Evolutionary conservation across 2,888 invertebrate genomes (phyloP), one percentile per base, ranked within the genome.

Genomic region (Heliconius sara): DNA sequence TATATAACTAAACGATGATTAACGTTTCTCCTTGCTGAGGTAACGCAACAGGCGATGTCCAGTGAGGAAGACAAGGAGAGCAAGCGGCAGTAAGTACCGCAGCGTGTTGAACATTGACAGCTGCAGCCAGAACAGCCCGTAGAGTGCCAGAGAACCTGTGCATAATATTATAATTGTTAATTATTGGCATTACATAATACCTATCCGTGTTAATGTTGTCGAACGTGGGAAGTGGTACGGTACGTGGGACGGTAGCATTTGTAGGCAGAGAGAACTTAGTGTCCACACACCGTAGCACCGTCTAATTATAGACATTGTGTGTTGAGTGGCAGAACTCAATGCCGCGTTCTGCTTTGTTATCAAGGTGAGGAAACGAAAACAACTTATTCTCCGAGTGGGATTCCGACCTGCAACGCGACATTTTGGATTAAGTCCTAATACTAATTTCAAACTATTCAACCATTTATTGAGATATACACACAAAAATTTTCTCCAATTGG

Each of bases 21-120:
- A 85, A 79, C 83, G 87, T 74, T 78, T 39, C 60, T 81, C 76
- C 82, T 86, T 88, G 84, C 86, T 85, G 85, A 99, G 97, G 81
- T 97, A 96, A 80, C 98, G 97, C 86, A 99, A 96, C 90, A 99
- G 96, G 84, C 98, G 97, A 91, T 99, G 99, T 3, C 99, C 99
- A 81, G 98, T 97, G 65, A 99, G 96, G 96, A 99, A 99, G 79
- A 99, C 99, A 84, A 99, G 96, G 65, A 97, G 95, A 79, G 97
- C 99, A 79, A 99, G 96, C 81, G 98, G 97, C 84, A 98, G 95
- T 86, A 99, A 96, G 95, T 98, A 98, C 85, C 98, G 97, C 86
- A 99, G 95, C 27, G 99, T 99, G 84, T 97, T 97, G 95, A 99
- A 99, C 99, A 99, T 99, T 89, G 98, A 97, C 86, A 99, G 95